Conservation (phyloP, 2,888 invertebrate species). For the Oscheius sp. region DNA sequence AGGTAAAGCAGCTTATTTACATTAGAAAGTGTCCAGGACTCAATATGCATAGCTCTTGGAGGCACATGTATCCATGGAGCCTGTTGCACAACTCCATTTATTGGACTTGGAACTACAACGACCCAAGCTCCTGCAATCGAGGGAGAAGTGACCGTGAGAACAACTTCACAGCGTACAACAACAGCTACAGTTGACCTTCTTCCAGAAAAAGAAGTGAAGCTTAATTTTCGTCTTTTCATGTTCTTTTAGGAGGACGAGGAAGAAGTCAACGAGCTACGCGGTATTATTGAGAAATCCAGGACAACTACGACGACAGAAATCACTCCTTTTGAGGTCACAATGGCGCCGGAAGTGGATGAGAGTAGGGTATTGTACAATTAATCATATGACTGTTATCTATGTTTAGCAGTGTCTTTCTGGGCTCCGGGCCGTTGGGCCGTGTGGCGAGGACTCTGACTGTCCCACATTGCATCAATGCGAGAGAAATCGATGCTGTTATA, state of each 20-base stretch:
- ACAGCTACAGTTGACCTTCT: slow-evolving; percentile 20
- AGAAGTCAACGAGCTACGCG: slow-evolving; percentile 13
- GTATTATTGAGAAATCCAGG: slow-evolving; percentile 21
- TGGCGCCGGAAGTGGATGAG: slow-evolving; percentile 36
- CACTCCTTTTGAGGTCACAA: slow-evolving; percentile 3
- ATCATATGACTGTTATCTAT: not conserved
- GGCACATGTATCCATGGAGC: slow-evolving; percentile 59
- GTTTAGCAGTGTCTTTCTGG: slow-evolving; percentile 52
- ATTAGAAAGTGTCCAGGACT: slow-evolving; percentile 39
- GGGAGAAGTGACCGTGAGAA: slow-evolving; percentile 31
- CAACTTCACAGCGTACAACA: slow-evolving; percentile 18
- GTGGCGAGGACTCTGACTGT: slow-evolving; percentile 56
- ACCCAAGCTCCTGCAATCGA: slow-evolving; percentile 39
- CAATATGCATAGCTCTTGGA: slow-evolving; percentile 61
- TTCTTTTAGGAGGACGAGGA: slow-evolving; percentile 11
- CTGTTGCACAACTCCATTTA: slow-evolving; percentile 63
- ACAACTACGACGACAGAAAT: slow-evolving; percentile 7
- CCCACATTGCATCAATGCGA: slow-evolving; percentile 56
- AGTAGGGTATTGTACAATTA: slow-evolving; percentile 25
- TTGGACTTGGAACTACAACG: slow-evolving; percentile 39
- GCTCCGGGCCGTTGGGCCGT: slow-evolving; percentile 51
- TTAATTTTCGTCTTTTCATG: not conserved
- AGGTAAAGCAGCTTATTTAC: not conserved
- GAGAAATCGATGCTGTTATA: slow-evolving; percentile 51
- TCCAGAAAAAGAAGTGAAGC: slow-evolving; percentile 19